These are phyloP conservation scores for Agapostemon virescens DNA, from an alignment of 2,888 invertebrate genomes.

Conservation along the genomic window DNA sequence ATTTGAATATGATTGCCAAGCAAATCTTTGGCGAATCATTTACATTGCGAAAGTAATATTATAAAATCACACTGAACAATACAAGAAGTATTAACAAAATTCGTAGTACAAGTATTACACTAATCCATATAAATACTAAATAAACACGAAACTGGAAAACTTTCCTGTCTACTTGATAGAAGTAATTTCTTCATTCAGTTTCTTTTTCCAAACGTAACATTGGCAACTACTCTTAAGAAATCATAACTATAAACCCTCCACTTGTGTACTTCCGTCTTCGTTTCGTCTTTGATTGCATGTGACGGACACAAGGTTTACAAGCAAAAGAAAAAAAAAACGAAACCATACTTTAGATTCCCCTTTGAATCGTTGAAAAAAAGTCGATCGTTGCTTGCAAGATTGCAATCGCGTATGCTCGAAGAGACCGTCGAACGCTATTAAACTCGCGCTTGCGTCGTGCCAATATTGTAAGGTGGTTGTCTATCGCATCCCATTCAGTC, in stretches of 20 bases:
- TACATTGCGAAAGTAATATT: too few species aligned
- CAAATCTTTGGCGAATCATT: too few species aligned
- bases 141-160: not conserved
- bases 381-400: not conserved
- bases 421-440: not conserved
- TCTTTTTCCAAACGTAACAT: not conserved
- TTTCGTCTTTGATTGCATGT: not conserved
- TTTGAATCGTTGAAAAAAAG: not conserved
- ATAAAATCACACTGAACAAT: too few species aligned
- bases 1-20: too few species aligned
- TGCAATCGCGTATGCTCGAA: not conserved
- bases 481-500: not conserved
- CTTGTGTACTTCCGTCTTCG: not conserved
- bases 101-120: not conserved
- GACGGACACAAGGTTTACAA: not conserved
- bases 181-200: not conserved
- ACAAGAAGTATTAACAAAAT: not conserved
- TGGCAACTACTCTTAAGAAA: not conserved
- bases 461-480: not conserved
- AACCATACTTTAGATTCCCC: not conserved
- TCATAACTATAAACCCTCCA: not conserved
- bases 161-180: not conserved
- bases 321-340: not conserved
- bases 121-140: not conserved
- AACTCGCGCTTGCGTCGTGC: conserved; percentile 17